Conservation (phyloP, 64 coral and sea anemone genomes). For the Platygyra sinensis region DNA sequence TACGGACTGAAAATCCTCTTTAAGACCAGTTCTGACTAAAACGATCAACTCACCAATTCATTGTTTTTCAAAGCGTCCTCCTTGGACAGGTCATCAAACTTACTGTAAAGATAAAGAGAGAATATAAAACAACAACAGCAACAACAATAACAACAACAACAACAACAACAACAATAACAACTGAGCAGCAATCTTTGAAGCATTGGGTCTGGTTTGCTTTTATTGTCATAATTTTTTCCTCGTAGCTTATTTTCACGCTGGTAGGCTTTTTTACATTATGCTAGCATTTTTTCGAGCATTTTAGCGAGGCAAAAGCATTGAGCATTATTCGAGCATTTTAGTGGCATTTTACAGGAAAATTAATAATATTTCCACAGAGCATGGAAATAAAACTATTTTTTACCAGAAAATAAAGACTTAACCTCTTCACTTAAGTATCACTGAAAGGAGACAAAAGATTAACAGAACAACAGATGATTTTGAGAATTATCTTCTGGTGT, state of each 20-base stretch:
- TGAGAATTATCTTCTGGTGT: too few relatives aligned
- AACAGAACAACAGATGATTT: too few relatives aligned
- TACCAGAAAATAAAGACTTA: too few relatives aligned
- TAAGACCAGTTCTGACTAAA: background rate
- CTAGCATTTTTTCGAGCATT: slow-evolving; percentile 38
- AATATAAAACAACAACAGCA: background rate
- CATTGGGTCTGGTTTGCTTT: too few relatives aligned
- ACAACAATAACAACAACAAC: background rate
- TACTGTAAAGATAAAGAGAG: background rate
- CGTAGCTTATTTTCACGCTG: too few relatives aligned
- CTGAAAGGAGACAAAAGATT: too few relatives aligned
- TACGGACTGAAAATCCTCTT: too few relatives aligned
- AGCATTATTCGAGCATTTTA: slow-evolving; percentile 52
- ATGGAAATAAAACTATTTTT: too few relatives aligned
- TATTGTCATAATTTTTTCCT: too few relatives aligned
- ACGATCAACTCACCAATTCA: background rate
- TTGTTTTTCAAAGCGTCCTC: slow-evolving; percentile 25
- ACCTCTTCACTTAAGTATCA: too few relatives aligned
- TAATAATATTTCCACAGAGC: too few relatives aligned
- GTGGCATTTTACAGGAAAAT: slow-evolving; percentile 11
- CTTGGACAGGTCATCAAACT: slow-evolving; percentile 4
- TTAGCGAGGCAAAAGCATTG: slow-evolving; percentile 20
- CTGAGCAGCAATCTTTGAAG: too few relatives aligned
- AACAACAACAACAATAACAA: background rate
- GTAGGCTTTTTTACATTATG: slow-evolving; percentile 30